A percentile compares a stretch with the other conserved stretches of the same genome.
phyloP scores from a whole-genome alignment of 2,113 vertebrate species.

The Dasypus novemcinctus region DNA sequence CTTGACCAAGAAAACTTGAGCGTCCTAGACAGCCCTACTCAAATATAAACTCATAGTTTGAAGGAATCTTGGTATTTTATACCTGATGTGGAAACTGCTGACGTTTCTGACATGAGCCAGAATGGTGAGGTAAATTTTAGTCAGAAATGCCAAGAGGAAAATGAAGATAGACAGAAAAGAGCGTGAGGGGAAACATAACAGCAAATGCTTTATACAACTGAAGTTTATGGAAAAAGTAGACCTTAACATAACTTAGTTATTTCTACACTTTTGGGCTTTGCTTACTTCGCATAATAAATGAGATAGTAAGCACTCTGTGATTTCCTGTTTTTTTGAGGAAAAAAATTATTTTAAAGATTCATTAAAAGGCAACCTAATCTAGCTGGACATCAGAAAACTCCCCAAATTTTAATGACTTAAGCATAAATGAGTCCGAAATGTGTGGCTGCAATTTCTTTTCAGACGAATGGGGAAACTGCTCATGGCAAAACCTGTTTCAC shows the following conservation, averaged over 20 bases:
- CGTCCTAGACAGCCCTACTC: neutral
- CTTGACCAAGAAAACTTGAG: neutral
- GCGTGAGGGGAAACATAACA: neutral
- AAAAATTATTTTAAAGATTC: conserved; percentile 58
- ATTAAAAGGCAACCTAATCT: conserved; percentile 56
- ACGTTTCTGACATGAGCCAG: neutral
- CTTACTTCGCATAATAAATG: conserved; percentile 57
- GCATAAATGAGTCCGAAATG: conserved; percentile 65
- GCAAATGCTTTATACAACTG: conserved; percentile 15
- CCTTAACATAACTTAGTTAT: neutral
- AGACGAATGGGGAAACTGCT: conserved; percentile 56
- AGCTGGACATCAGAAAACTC: conserved; percentile 56
- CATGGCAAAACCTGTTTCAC: conserved; percentile 66
- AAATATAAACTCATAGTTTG: neutral
- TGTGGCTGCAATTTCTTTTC: conserved; percentile 67
- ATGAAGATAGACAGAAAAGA: neutral
- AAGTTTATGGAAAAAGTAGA: conserved; percentile 29
- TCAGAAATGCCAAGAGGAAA: neutral
- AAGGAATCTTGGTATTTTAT: neutral
- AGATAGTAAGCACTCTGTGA: conserved; percentile 46
- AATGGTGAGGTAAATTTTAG: neutral
- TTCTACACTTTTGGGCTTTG: neutral
- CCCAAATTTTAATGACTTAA: conserved; percentile 68
- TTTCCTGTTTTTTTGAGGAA: conserved; percentile 21
- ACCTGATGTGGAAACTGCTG: neutral